Conservation (phyloP, 2,797 vertebrate species). For the Sciurus carolinensis region DNA sequence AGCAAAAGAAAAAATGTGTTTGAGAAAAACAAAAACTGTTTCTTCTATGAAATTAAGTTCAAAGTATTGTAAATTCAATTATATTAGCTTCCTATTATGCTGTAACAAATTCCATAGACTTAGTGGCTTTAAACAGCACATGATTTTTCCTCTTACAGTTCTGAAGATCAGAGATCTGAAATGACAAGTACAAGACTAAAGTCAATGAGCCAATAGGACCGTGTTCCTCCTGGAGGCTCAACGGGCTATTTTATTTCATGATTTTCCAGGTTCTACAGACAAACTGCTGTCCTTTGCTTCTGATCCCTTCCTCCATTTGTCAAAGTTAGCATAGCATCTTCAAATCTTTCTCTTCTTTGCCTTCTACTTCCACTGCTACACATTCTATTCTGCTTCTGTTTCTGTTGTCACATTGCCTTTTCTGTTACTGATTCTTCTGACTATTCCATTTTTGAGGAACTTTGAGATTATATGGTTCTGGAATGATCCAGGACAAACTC, state of each 20-base stretch:
- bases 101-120: not conserved
- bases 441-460: not conserved
- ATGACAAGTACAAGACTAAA: not conserved
- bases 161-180: not conserved
- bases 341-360: not conserved
- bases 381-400: not conserved
- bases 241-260: not conserved
- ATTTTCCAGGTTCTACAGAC: not conserved
- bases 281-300: not conserved
- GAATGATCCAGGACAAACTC: not conserved
- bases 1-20: not conserved
- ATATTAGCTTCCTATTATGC: not conserved
- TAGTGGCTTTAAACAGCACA: not conserved
- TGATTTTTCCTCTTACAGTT: not conserved
- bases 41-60: conserved; percentile 15
- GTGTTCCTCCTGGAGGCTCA: not conserved
- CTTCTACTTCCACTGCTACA: not conserved
- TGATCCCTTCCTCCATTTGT: not conserved
- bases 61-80: not conserved
- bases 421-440: not conserved
- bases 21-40: not conserved
- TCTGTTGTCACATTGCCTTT: not conserved
- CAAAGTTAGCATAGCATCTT: not conserved
- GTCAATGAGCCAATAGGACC: not conserved
- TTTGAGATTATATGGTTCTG: not conserved